Evolutionary conservation across 2,797 vertebrate species (phyloP).

Genomic region (Neosilurus hyrtlii): DNA sequence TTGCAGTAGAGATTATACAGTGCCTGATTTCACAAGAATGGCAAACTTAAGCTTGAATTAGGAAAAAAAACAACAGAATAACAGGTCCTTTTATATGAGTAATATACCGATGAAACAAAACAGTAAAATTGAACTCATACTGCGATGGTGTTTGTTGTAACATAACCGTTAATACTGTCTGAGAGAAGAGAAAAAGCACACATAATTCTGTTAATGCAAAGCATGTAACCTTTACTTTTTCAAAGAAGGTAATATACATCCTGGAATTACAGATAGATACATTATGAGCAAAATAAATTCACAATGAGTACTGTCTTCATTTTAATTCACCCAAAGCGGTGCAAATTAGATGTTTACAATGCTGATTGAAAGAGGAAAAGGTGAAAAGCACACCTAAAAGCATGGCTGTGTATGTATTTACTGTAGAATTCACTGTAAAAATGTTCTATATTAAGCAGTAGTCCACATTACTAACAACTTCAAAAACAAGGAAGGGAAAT

Average conservation of each 20-base stretch:
- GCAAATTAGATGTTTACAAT: conserved; percentile 70
- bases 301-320: conserved; percentile 75
- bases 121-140: neutral
- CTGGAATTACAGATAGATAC: conserved; percentile 82
- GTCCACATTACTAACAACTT: conserved; percentile 68
- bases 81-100: neutral
- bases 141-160: neutral
- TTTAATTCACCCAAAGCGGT: conserved; percentile 68
- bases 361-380: conserved; percentile 69
- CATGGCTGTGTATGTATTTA: conserved; percentile 64
- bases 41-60: neutral
- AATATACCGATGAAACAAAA: neutral
- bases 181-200: conserved; percentile 39
- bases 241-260: conserved; percentile 85
- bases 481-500: conserved; percentile 59
- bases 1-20: neutral
- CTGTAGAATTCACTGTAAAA: conserved; percentile 72
- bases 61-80: neutral
- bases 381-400: conserved; percentile 74
- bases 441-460: conserved; percentile 67
- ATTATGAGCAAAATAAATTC: conserved; percentile 79
- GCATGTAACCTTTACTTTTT: conserved; percentile 81
- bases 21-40: neutral
- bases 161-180: neutral
- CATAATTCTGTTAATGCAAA: conserved; percentile 75